Base-by-base conservation (phyloP, 92 coral and sea anemone species). In the Diadumene lineata region DNA sequence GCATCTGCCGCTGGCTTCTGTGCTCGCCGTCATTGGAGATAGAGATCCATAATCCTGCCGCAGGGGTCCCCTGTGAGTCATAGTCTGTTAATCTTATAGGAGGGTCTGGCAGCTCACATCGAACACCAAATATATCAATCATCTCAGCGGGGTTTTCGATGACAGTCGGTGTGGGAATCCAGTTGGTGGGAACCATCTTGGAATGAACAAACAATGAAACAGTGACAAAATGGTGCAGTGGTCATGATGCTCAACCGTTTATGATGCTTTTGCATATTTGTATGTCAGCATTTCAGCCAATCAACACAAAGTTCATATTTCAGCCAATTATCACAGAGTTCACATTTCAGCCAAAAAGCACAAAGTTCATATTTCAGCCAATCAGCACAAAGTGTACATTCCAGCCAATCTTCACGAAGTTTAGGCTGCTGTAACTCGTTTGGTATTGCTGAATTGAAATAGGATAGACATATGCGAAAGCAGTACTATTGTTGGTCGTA, bases 31-130 rank as follows among this genome's bases (percentile, higher is more conserved):
- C 75, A 56, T 85, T 85, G 15, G 89, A 85, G 11, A 85, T 44
- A 31, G 81, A 60, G 32, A 85, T 80, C 79, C 9, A 70, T 15
- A 79, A 78, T 16, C 89, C 89, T 8, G 75, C 89, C 22, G 81
- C 89, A 16, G 89, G 83, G 33, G 84, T 67, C 11, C 86, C 79
- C 30, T 79, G 50, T 24, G 68, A 46, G 60, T 43, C 82, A 74
- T 65, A 84, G 60, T 79, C 84, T 33, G 66, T 33, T 13, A 79
- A 55, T 31, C 73, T 84, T 16, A 66, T 81, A 3, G 89, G 89
- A 10, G 89, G 79, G 11, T 73, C 78, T 43, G 89, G 89, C 27
- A 85, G 76, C 25, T 64, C 44, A 38, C 89, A 85, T 58, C 79
- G 62, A 2, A 85, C 89, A 33, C 84, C 85, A 31, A 30, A 74